These are phyloP conservation scores for Pteropus rufus DNA, from an alignment of 2,797 vertebrate species.

Conservation along the genomic window DNA sequence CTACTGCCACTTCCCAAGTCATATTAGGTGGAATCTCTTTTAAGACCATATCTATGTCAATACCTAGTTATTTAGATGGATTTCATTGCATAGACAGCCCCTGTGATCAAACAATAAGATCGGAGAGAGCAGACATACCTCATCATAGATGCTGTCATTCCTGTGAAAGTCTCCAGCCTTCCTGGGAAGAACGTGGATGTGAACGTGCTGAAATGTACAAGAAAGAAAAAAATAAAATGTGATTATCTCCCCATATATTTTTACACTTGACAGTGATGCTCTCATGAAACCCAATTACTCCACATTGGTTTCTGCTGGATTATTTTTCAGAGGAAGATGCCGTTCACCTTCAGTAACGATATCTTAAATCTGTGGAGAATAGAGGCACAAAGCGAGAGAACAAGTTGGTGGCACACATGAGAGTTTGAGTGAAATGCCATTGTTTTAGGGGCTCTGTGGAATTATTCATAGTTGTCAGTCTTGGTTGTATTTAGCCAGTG, in stretches of 20 bases:
- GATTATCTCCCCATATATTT: constrained; percentile 54
- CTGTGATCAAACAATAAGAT: constrained; percentile 29
- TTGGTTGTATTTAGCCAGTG: constrained; percentile 61
- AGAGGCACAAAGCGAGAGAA: constrained; percentile 64
- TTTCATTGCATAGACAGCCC: background rate
- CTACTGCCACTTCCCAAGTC: background rate
- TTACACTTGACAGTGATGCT: constrained; percentile 65
- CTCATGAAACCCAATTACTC: constrained; percentile 39
- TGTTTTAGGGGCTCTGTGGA: constrained; percentile 60
- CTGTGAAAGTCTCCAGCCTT: constrained; percentile 86
- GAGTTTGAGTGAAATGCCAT: constrained; percentile 61
- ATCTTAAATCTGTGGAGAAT: constrained; percentile 63
- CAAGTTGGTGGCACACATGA: constrained; percentile 38
- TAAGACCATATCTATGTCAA: background rate
- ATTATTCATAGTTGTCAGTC: constrained; percentile 76
- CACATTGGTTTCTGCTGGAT: constrained; percentile 32
- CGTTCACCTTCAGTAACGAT: constrained; percentile 63
- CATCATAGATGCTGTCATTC: constrained; percentile 88
- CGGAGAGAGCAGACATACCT: constrained; percentile 79
- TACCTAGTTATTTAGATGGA: background rate
- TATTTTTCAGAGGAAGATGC: constrained; percentile 72
- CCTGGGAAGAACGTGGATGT: constrained; percentile 89
- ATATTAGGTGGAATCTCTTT: background rate
- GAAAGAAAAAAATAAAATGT: constrained; percentile 50
- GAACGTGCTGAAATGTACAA: constrained; percentile 87